These are phyloP conservation scores for Phycodurus eques DNA, from an alignment of 2,113 vertebrate species.

Conservation along the genomic window DNA sequence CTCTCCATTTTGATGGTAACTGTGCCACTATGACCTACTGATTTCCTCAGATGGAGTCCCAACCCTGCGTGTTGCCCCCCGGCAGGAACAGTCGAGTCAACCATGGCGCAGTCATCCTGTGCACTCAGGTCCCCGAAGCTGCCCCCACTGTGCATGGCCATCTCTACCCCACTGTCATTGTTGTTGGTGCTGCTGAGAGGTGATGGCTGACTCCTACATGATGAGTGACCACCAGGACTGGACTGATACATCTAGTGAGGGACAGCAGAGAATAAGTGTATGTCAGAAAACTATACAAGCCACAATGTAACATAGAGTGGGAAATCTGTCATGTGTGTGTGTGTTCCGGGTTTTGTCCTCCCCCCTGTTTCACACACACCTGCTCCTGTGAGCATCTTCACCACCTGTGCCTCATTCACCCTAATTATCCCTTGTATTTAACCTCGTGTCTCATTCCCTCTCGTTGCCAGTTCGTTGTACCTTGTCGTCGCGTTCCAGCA, in stretches of 20 bases:
- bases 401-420: too few relatives aligned
- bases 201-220: conserved; percentile 97
- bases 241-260: conserved; percentile 88
- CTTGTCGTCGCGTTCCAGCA: too few relatives aligned
- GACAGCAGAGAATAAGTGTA: conserved; percentile 9
- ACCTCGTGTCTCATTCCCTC: too few relatives aligned
- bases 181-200: conserved; percentile 94
- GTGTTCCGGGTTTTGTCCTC: too few relatives aligned
- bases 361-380: too few relatives aligned
- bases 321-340: too few relatives aligned
- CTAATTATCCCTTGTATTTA: too few relatives aligned
- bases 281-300: not conserved
- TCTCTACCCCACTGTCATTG: conserved; percentile 97
- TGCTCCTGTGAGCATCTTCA: too few relatives aligned
- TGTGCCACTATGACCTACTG: conserved; percentile 45
- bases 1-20: conserved; percentile 88
- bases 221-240: conserved; percentile 96
- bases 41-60: conserved; percentile 88
- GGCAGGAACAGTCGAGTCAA: conserved; percentile 83
- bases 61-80: conserved; percentile 78
- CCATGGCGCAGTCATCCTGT: conserved; percentile 84
- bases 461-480: too few relatives aligned
- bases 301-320: not conserved
- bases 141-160: conserved; percentile 90
- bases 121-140: conserved; percentile 92